Percentiles rank a stretch among this genome's conserved stretches.
phyloP scores from a whole-genome alignment of 2,797 vertebrate species.

The Gobio occitaniae region DNA sequence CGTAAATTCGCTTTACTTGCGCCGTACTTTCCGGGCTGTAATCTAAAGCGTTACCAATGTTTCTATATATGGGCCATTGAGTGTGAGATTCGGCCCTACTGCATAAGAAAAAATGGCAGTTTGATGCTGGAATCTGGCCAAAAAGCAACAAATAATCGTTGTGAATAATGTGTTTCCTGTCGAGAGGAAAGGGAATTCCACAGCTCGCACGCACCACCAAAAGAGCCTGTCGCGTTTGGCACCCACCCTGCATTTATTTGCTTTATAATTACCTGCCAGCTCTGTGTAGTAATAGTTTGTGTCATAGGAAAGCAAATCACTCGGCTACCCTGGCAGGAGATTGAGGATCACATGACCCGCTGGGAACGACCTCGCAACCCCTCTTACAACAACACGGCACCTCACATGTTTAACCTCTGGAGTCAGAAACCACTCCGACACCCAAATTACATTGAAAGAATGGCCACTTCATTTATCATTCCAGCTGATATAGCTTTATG shows the following conservation, averaged over 20 bases:
- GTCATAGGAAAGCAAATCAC: slow-evolving; percentile 96
- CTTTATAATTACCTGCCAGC: slow-evolving; percentile 86
- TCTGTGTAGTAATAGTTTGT: slow-evolving; percentile 85
- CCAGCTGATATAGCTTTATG: slow-evolving; percentile 48
- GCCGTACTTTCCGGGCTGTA: no score
- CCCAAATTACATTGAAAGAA: slow-evolving; percentile 78
- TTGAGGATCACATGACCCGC: slow-evolving; percentile 75
- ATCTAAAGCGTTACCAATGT: no score
- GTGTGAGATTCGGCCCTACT: background rate
- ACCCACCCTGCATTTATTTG: slow-evolving; percentile 88
- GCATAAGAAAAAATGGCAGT: slow-evolving; percentile 11
- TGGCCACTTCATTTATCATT: slow-evolving; percentile 75
- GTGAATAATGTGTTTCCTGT: slow-evolving; percentile 81
- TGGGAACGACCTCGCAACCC: slow-evolving; percentile 80
- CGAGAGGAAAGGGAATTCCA: slow-evolving; percentile 73
- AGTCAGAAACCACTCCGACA: slow-evolving; percentile 71
- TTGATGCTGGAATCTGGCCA: slow-evolving; percentile 21
- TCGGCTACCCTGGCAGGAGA: slow-evolving; percentile 76
- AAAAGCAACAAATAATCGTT: slow-evolving; percentile 44
- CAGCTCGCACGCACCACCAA: slow-evolving; percentile 70
- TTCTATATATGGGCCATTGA: background rate
- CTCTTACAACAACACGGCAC: slow-evolving; percentile 74
- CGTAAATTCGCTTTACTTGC: no score
- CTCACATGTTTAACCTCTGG: slow-evolving; percentile 56
- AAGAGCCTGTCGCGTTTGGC: slow-evolving; percentile 76